Percentiles rank a stretch among this genome's conserved stretches.
Evolutionary conservation across 1,140 invertebrate species (phyloP).

Genomic region (Riptortus pedestris): DNA sequence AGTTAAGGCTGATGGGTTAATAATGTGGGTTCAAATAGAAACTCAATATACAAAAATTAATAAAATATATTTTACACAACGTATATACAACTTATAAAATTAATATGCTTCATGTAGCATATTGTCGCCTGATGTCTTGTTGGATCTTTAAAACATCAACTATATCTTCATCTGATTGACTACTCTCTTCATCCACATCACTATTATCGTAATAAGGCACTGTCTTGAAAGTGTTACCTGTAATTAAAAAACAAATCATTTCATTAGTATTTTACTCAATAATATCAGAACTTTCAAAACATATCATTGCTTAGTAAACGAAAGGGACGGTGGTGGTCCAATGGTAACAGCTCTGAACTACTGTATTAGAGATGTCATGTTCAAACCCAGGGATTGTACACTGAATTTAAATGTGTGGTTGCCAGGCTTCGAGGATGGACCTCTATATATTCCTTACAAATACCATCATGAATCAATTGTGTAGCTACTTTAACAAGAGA

Average conservation of each 20-base stretch:
- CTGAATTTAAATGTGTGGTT: too few relatives aligned
- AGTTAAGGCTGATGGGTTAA: too few relatives aligned
- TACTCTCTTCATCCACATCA: slow-evolving; percentile 16
- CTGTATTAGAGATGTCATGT: too few relatives aligned
- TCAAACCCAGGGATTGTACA: too few relatives aligned
- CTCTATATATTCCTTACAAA: too few relatives aligned
- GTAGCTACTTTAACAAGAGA: too few relatives aligned
- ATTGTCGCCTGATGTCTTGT: not conserved
- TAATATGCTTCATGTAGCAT: not conserved
- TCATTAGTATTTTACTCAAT: not conserved
- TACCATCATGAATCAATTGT: too few relatives aligned
- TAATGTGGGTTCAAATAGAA: too few relatives aligned
- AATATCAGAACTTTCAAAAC: not conserved
- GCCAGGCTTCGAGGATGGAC: too few relatives aligned
- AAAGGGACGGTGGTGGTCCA: not conserved
- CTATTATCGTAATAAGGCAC: slow-evolving; percentile 29
- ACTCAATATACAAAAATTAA: not conserved
- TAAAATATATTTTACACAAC: not conserved
- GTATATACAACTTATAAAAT: not conserved
- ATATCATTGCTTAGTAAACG: not conserved
- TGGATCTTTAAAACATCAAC: slow-evolving; percentile 20
- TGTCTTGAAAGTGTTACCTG: slow-evolving; percentile 19
- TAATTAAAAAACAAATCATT: not conserved
- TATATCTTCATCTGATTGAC: slow-evolving; percentile 26
- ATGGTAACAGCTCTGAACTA: too few relatives aligned